Conservation (phyloP, 2,113 vertebrate species). For the Bucco capensis region DNA sequence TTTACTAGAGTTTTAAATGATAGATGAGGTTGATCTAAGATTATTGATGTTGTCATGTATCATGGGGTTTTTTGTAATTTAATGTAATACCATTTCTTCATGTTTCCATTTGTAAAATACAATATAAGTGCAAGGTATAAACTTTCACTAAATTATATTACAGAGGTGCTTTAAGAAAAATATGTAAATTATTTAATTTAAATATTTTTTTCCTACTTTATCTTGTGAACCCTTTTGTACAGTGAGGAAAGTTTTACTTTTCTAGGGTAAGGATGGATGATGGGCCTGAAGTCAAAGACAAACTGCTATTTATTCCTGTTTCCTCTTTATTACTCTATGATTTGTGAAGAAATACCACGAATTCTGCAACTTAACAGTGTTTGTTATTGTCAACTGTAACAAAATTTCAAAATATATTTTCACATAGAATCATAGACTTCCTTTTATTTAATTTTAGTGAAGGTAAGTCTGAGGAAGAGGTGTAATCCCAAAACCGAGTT, state of each 20-base stretch:
- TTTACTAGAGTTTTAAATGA: constrained; percentile 8
- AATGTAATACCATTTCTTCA: constrained; percentile 18
- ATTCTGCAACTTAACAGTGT: background rate
- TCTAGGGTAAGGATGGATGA: background rate
- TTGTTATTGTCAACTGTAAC: background rate
- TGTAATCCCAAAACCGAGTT: background rate
- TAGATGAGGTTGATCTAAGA: constrained; percentile 11
- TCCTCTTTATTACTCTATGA: background rate
- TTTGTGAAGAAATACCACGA: background rate
- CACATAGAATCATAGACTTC: background rate
- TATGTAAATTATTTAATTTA: constrained; percentile 63
- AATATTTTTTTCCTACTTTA: constrained; percentile 28
- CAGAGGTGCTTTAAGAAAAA: constrained; percentile 45
- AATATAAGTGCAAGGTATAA: constrained; percentile 19
- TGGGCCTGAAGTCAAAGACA: background rate
- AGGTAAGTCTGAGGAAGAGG: background rate
- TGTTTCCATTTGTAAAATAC: constrained; percentile 28
- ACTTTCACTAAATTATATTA: constrained; percentile 36
- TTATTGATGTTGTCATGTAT: background rate
- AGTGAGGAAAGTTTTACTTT: background rate
- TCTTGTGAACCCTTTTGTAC: constrained; percentile 28
- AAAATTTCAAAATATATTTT: background rate
- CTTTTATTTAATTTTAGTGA: background rate
- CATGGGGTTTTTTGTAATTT: constrained; percentile 8
- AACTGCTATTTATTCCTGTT: constrained; percentile 30